Evolutionary conservation across 2,797 vertebrate species (phyloP).

Genomic region (Pangasius krempfi): DNA sequence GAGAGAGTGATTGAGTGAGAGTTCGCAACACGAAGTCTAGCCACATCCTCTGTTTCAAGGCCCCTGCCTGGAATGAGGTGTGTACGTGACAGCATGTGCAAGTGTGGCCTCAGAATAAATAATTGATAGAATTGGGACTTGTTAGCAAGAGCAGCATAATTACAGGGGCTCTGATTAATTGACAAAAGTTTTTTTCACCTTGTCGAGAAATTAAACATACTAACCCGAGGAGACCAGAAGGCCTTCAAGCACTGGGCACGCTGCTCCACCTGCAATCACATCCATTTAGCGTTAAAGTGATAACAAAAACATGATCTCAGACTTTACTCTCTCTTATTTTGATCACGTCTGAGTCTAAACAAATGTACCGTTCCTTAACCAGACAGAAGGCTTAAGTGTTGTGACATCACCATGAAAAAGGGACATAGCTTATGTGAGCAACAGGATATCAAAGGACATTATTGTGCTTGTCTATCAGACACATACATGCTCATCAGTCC

Average conservation of each 20-base stretch:
- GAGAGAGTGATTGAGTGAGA: constrained; percentile 30
- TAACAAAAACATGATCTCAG: constrained; percentile 4
- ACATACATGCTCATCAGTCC: neutral
- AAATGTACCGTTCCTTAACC: neutral
- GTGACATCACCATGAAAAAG: neutral
- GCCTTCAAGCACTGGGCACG: constrained; percentile 34
- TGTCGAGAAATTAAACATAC: constrained; percentile 65
- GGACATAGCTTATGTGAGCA: neutral
- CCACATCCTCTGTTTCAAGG: constrained; percentile 48
- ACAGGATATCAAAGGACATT: neutral
- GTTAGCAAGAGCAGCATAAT: constrained; percentile 74
- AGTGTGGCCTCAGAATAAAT: constrained; percentile 71
- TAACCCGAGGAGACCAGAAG: constrained; percentile 59
- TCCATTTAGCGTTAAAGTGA: constrained; percentile 26
- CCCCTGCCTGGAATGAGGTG: constrained; percentile 27
- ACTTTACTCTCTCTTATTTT: neutral
- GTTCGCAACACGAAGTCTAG: neutral
- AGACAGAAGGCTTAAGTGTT: neutral
- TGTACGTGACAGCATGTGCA: constrained; percentile 6
- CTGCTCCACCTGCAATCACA: constrained; percentile 56
- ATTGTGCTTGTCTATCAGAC: neutral
- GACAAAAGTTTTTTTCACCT: constrained; percentile 63
- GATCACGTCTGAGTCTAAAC: neutral
- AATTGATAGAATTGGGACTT: constrained; percentile 77
- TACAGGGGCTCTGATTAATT: constrained; percentile 72